Base-by-base conservation (phyloP, 2,113 vertebrate species). In the Myxocyprinus asiaticus region DNA sequence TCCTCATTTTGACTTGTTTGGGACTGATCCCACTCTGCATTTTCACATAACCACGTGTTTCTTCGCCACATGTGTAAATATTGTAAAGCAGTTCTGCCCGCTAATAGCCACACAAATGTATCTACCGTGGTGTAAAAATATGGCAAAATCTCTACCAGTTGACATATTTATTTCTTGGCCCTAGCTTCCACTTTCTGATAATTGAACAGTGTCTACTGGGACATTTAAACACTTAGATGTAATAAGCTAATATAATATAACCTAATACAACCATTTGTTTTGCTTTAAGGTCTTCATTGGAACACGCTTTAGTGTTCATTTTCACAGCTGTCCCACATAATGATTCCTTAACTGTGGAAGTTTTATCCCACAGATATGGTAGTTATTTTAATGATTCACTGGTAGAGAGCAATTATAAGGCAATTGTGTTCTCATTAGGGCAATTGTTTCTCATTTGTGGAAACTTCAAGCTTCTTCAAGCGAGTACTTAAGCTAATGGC, bases 301-400 rank as follows among this genome's bases (percentile, higher is more conserved):
- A 47, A 4, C 15, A 4, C 9, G 4, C 14, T 48, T 67, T 48
- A 67, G n/a, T 17, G 9, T 67, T 67, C 2, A 67, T 67, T 67
- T 67, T 51, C 9, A 50, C n/a, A 67, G 45, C 15, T 67, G 44
- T 9, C 65, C 9, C 44, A 47, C 66, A 67, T 67, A 67, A 67
- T 67, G 8, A 67, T 50, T 9, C 15, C 47, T 48, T 48, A 48
- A 48, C 47, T 48, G 47, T 48, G 8, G 8, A 48, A 1, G 47
- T 48, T 33, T 33, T 48, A 48, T 48, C 8, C 8, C 4, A 48
- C 22, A 67, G 17, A 67, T 17, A 4, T 67, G 66, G 44, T 11
- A 67, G 66, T 67, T 67, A 50, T 15, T 47, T 67, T 67, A 67
- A 47, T 67, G 44, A 67, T 67, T 67, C 64, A 47, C 43, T 66